These are phyloP conservation scores for Bufo bufo DNA, from an alignment of 2,113 vertebrate genomes.

Conservation along the genomic window DNA sequence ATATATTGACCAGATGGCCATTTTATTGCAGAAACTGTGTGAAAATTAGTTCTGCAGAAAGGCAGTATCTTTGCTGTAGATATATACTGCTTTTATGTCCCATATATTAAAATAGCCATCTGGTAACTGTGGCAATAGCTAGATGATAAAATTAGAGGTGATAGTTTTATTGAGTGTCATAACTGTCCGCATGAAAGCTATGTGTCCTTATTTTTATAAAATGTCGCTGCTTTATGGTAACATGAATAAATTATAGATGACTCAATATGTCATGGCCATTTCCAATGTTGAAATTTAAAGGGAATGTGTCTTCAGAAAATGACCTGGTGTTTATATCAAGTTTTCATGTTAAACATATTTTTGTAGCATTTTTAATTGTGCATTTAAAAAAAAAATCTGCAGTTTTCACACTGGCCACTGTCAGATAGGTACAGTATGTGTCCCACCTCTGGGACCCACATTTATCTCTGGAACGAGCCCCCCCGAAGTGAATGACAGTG, in stretches of 20 bases:
- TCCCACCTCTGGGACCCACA: no score
- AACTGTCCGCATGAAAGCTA: not conserved
- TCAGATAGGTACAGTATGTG: no score
- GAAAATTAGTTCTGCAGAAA: conserved; percentile 12
- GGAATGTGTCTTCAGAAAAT: no score
- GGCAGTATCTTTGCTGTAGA: conserved; percentile 13
- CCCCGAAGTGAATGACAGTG: no score
- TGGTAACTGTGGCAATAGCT: conserved; percentile 12
- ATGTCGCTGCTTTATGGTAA: not conserved
- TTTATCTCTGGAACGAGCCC: no score
- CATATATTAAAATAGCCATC: conserved; percentile 27
- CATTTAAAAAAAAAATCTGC: no score
- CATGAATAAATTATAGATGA: not conserved
- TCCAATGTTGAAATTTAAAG: not conserved
- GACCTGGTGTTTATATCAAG: no score
- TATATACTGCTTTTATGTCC: conserved; percentile 16
- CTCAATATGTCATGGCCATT: not conserved
- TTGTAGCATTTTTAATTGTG: no score
- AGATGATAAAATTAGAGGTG: conserved; percentile 33
- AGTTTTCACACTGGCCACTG: no score
- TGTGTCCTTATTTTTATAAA: not conserved
- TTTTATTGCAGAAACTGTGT: conserved; percentile 21
- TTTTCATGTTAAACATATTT: no score
- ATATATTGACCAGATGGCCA: conserved; percentile 47
- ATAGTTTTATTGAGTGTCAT: conserved; percentile 1